Evolutionary conservation across 2,113 vertebrate species (phyloP).

Genomic region (Megaceryle maxima): DNA sequence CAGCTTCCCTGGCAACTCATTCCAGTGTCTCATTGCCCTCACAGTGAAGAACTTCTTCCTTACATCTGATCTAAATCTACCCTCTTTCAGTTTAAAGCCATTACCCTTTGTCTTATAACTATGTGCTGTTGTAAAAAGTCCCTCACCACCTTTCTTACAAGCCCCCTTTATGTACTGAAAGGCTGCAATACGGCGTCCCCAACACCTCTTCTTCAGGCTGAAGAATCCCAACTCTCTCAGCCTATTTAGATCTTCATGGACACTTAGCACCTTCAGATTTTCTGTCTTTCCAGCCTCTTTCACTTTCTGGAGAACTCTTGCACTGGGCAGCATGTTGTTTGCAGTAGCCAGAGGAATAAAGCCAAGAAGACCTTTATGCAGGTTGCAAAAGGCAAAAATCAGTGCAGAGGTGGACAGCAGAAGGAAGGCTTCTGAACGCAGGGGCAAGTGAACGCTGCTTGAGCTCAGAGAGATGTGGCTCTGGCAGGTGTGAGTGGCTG

Average conservation of each 20-base stretch:
- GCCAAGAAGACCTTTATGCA: background rate
- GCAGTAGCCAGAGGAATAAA: background rate
- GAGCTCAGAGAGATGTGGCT: background rate
- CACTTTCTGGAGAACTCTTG: background rate
- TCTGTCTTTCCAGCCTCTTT: background rate
- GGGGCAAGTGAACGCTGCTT: rapidly evolving
- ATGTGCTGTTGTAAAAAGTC: background rate
- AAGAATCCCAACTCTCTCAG: no score
- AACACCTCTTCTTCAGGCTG: no score
- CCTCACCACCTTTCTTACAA: background rate
- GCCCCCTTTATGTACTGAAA: background rate
- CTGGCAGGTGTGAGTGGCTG: background rate
- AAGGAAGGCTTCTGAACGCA: background rate
- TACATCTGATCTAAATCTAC: background rate
- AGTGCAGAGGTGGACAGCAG: background rate
- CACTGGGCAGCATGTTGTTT: background rate
- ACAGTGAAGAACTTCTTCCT: background rate
- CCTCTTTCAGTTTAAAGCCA: background rate
- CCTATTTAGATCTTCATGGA: background rate
- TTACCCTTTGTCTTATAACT: background rate
- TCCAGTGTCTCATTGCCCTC: background rate
- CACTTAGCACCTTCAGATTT: background rate
- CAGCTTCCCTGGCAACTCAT: background rate
- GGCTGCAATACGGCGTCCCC: no score
- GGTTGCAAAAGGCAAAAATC: background rate